phyloP scores from a whole-genome alignment of 2,113 vertebrate genomes.

The Thamnaconus septentrionalis region DNA sequence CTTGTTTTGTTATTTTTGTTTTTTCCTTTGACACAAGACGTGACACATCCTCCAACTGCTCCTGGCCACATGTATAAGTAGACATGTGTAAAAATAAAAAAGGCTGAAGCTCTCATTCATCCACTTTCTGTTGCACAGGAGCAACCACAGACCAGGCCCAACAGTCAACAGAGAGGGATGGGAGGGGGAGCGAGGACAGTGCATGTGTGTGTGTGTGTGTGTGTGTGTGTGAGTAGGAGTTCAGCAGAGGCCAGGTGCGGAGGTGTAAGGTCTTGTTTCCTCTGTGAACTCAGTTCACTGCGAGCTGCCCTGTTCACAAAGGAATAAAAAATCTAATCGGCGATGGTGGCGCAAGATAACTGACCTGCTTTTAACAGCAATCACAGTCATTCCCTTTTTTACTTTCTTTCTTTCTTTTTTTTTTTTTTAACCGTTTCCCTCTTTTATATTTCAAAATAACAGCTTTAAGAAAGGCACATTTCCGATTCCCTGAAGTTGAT shows the following conservation, averaged over 20 bases:
- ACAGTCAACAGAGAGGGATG: constrained; percentile 60
- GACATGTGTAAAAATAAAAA: constrained; percentile 51
- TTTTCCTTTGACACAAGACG: constrained; percentile 17
- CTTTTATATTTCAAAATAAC: no score
- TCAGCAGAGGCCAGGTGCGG: constrained; percentile 19
- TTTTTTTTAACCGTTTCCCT: not conserved
- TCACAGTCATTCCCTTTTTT: not conserved
- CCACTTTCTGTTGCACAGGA: constrained; percentile 57
- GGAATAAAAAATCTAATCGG: constrained; percentile 30
- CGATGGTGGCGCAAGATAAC: not conserved
- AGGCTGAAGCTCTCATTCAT: constrained; percentile 52
- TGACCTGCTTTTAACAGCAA: constrained; percentile 8
- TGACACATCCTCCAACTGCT: constrained; percentile 42
- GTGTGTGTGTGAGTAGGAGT: not conserved
- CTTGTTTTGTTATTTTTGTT: no score
- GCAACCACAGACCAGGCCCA: constrained; percentile 59
- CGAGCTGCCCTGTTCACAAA: constrained; percentile 12
- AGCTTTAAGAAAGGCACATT: no score
- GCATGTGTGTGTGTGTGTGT: constrained; percentile 4
- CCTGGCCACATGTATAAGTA: constrained; percentile 40
- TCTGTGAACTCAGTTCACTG: constrained; percentile 24
- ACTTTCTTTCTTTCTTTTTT: not conserved
- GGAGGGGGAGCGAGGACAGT: constrained; percentile 45
- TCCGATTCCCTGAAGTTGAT: no score
- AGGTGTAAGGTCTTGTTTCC: constrained; percentile 57